These are phyloP conservation scores for Phrynocephalus forsythii DNA, from an alignment of 2,797 vertebrate species.

Conservation along the genomic window DNA sequence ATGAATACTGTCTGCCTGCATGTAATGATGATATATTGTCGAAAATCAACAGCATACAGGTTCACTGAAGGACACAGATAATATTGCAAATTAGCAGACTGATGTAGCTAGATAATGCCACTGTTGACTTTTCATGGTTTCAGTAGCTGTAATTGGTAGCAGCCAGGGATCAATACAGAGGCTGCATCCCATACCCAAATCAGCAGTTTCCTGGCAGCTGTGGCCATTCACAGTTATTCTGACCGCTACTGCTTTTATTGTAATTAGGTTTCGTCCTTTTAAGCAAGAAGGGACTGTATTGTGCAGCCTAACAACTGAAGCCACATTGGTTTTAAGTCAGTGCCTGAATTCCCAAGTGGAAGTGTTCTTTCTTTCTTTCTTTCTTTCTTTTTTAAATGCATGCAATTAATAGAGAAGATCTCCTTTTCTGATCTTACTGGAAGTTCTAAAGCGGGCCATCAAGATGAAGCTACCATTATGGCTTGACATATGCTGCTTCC, in stretches of 20 bases:
- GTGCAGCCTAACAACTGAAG: background rate
- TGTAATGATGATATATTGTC: background rate
- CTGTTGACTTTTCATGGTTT: background rate
- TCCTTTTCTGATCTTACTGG: background rate
- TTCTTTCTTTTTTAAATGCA: background rate
- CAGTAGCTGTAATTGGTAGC: conserved; percentile 7
- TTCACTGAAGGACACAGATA: background rate
- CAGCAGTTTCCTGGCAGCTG: conserved; percentile 14
- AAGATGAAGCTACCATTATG: background rate
- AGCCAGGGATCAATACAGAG: conserved; percentile 14
- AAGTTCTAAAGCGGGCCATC: background rate
- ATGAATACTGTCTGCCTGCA: background rate
- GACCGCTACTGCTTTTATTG: conserved; percentile 5
- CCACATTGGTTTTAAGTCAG: conserved; percentile 39
- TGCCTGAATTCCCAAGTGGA: conserved; percentile 32
- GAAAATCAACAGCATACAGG: background rate
- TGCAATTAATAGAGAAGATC: background rate
- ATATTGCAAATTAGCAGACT: background rate
- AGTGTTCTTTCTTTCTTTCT: background rate
- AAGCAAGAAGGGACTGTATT: background rate
- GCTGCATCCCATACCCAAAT: background rate
- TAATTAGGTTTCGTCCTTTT: background rate
- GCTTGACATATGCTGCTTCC: background rate
- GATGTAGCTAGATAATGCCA: background rate
- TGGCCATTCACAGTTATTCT: conserved; percentile 8